phyloP scores from a whole-genome alignment of 2,797 vertebrate species.

The Melanotaenia nigrans region DNA sequence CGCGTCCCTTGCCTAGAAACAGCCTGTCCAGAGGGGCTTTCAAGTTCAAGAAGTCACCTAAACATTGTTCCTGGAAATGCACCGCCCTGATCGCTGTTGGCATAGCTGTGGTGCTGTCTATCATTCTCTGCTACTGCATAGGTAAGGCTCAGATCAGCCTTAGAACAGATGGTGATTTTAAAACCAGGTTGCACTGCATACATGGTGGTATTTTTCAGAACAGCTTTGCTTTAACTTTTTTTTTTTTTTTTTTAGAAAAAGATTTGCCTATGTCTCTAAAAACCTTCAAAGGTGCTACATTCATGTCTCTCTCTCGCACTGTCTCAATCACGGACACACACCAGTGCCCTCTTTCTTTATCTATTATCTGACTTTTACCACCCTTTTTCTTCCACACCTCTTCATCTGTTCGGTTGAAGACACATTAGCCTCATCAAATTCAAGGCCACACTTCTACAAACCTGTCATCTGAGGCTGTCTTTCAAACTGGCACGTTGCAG shows the following conservation, averaged over 20 bases:
- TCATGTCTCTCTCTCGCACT: constrained; percentile 10
- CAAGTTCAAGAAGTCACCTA: constrained; percentile 98
- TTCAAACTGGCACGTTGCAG: constrained; percentile 16
- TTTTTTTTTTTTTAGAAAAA: constrained; percentile 3
- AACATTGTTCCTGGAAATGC: constrained; percentile 99
- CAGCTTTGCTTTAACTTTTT: neutral
- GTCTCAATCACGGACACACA: neutral
- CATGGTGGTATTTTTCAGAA: neutral
- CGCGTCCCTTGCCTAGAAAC: constrained; percentile 95
- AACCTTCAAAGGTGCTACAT: constrained; percentile 2
- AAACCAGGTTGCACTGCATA: neutral
- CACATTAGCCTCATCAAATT: constrained; percentile 18
- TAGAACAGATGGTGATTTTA: neutral
- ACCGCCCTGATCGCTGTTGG: constrained; percentile 95
- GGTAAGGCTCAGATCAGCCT: constrained; percentile 80
- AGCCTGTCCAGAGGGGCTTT: constrained; percentile 96
- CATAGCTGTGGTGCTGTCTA: constrained; percentile 92
- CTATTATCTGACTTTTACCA: neutral
- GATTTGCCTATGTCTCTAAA: neutral
- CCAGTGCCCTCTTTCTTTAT: neutral
- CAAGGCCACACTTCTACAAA: constrained; percentile 14
- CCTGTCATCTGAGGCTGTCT: constrained; percentile 22
- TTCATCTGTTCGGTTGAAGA: constrained; percentile 19
- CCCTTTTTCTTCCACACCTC: neutral
- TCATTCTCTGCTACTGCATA: constrained; percentile 97